A percentile compares a stretch with the other conserved stretches of the same genome.
Evolutionary conservation across 2,888 invertebrate genomes (phyloP).

Genomic region (Euplagia quadripunctaria): DNA sequence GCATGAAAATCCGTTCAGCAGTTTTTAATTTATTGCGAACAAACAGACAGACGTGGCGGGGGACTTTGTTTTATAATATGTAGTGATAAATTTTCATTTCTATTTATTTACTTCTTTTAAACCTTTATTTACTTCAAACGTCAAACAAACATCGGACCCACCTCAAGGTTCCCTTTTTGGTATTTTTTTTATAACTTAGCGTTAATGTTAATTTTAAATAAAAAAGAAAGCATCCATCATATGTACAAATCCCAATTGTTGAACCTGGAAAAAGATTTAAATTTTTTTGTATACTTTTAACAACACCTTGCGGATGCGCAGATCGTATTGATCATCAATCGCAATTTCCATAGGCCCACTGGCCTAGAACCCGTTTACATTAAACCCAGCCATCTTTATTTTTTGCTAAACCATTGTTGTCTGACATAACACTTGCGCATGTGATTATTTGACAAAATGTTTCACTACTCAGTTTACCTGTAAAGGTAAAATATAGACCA

Average conservation of each 20-base stretch:
- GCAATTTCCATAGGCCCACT: conserved; percentile 57
- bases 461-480: conserved; percentile 71
- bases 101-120: too few relatives aligned
- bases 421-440: conserved; percentile 73
- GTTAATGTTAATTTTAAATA: background rate
- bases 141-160: too few relatives aligned
- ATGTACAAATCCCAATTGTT: conserved; percentile 25
- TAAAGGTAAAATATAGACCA: conserved; percentile 63
- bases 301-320: conserved; percentile 64
- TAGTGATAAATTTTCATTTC: too few relatives aligned
- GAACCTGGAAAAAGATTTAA: conserved; percentile 16
- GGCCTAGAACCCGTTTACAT: conserved; percentile 59
- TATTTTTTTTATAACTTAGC: too few relatives aligned
- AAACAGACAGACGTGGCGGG: too few relatives aligned
- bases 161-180: too few relatives aligned
- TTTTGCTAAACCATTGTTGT: conserved; percentile 64
- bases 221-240: background rate
- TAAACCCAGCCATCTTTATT: conserved; percentile 65
- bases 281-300: conserved; percentile 23
- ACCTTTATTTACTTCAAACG: too few relatives aligned
- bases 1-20: too few relatives aligned
- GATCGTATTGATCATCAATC: conserved; percentile 54
- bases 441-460: conserved; percentile 79
- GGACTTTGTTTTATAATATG: too few relatives aligned
- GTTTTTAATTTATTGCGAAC: too few relatives aligned